Conservation (phyloP, 2,797 vertebrate species). For the Rhabdomys pumilio region DNA sequence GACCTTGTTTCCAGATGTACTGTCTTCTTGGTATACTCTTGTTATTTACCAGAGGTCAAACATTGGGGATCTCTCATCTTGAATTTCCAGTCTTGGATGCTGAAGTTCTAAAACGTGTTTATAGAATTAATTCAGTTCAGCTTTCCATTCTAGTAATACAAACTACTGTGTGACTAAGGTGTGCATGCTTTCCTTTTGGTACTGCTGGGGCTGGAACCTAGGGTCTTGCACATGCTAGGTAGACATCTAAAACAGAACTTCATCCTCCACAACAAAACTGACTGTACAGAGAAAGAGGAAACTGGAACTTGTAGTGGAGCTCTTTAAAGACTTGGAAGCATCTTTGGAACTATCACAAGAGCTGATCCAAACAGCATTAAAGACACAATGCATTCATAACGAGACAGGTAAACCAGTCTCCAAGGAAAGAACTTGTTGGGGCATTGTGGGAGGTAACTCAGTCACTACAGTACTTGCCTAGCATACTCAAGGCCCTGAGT, state of each 20-base stretch:
- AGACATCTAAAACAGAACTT: background rate
- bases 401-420: background rate
- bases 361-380: background rate
- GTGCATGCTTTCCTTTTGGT: background rate
- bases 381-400: background rate
- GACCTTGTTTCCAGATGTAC: background rate
- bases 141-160: background rate
- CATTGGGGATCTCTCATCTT: background rate
- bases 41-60: background rate
- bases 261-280: background rate
- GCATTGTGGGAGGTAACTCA: background rate
- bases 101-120: background rate
- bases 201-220: background rate
- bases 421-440: background rate
- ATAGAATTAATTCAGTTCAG: too few relatives aligned
- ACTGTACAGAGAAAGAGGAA: background rate
- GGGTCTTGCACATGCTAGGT: background rate
- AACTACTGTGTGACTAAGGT: background rate
- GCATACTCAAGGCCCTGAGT: background rate
- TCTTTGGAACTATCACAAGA: background rate
- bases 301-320: background rate
- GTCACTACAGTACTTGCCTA: background rate
- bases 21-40: background rate
- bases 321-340: background rate
- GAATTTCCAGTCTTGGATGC: background rate